A percentile compares a stretch with the other conserved stretches of the same genome.
Conservation (phyloP, 92 coral and sea anemone genomes). For the Nematostella vectensis region DNA sequence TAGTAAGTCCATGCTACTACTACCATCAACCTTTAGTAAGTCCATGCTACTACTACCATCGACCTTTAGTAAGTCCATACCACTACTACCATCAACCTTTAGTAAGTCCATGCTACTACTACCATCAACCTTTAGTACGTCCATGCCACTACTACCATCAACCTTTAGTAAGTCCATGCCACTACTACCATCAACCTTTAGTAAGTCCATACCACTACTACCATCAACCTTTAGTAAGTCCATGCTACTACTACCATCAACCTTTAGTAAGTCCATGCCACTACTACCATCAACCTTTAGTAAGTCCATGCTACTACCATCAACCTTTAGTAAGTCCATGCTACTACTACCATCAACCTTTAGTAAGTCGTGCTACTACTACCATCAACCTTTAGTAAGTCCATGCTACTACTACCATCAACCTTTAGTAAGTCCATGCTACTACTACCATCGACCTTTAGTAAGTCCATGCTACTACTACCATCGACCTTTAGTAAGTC, state of each 20-base stretch:
- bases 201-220: slow-evolving; percentile 10
- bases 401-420: slow-evolving; percentile 50
- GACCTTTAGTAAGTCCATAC: too few species aligned
- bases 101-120: slow-evolving; percentile 60
- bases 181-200: slow-evolving; percentile 66
- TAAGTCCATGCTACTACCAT: too few species aligned
- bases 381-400: slow-evolving; percentile 40
- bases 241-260: not conserved
- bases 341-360: too few species aligned
- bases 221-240: slow-evolving; percentile 7
- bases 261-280: not conserved
- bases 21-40: too few species aligned
- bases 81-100: too few species aligned
- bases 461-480: slow-evolving; percentile 9
- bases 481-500: slow-evolving; percentile 7
- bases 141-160: slow-evolving; percentile 50
- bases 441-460: slow-evolving; percentile 65
- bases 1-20: too few species aligned
- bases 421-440: slow-evolving; percentile 40
- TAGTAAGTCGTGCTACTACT: slow-evolving; percentile 60
- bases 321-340: too few species aligned
- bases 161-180: slow-evolving; percentile 40
- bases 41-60: too few species aligned
- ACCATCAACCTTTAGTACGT: slow-evolving; percentile 40
- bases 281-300: too few species aligned